Conservation (phyloP, 1,140 invertebrate species). For the Drosophila sturtevanti region DNA sequence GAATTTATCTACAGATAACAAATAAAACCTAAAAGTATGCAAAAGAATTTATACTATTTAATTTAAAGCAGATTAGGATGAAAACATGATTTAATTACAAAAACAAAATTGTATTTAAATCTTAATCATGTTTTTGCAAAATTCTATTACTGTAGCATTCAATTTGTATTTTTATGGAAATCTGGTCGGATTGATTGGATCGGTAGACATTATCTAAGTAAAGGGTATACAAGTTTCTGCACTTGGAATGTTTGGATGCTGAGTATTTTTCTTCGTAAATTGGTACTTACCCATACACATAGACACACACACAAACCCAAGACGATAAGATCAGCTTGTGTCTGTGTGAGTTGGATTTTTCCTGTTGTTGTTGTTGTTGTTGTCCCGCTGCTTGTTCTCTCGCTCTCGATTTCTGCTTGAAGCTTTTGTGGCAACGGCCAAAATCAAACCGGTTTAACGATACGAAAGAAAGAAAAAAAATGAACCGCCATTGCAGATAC, state of each 20-base stretch:
- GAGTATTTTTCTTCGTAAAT: slow-evolving; percentile 65
- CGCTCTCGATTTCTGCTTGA: slow-evolving; percentile 34
- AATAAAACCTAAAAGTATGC: too few relatives aligned
- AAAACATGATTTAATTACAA: too few relatives aligned
- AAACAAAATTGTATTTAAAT: too few relatives aligned
- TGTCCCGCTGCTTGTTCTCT: slow-evolving; percentile 13
- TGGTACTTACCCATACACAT: slow-evolving; percentile 26
- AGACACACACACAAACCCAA: slow-evolving; percentile 24
- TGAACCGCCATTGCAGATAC: slow-evolving; percentile 10
- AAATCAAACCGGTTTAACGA: slow-evolving; percentile 37
- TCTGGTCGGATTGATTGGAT: too few relatives aligned
- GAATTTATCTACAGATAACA: too few relatives aligned
- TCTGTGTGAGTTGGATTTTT: slow-evolving; percentile 18
- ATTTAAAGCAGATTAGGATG: too few relatives aligned
- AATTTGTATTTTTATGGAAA: too few relatives aligned
- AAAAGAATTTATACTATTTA: too few relatives aligned
- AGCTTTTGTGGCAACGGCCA: slow-evolving; percentile 51
- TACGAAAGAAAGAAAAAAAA: slow-evolving; percentile 36
- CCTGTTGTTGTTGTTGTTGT: background rate
- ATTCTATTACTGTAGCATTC: too few relatives aligned
- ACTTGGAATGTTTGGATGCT: slow-evolving; percentile 37
- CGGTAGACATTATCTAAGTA: too few relatives aligned
- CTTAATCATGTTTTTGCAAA: too few relatives aligned
- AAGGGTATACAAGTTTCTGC: too few relatives aligned
- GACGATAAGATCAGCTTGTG: slow-evolving; percentile 18